Percentiles rank a stretch among this genome's conserved stretches.
Evolutionary conservation across 2,888 invertebrate species (phyloP).

Genomic region (Diogma glabrata): DNA sequence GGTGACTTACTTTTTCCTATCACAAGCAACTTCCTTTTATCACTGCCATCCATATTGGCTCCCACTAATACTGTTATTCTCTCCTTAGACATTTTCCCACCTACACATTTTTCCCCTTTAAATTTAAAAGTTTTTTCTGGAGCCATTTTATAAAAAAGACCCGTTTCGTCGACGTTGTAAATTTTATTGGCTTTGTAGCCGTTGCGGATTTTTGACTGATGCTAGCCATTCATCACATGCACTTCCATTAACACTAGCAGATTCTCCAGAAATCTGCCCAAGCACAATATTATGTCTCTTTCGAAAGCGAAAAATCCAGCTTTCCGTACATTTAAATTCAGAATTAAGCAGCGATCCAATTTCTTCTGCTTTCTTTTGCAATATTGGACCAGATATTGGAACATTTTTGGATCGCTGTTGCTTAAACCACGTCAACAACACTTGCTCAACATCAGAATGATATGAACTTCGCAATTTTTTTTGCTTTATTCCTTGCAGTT

Average conservation of each 20-base stretch:
- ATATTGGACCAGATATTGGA: neutral
- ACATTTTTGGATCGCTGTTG: neutral
- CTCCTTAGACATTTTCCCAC: conserved; percentile 20
- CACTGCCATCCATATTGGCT: conserved; percentile 22
- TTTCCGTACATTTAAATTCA: neutral
- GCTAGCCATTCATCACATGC: neutral
- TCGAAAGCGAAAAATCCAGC: conserved; percentile 1
- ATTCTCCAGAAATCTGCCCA: neutral
- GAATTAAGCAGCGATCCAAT: neutral
- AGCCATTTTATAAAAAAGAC: conserved; percentile 11
- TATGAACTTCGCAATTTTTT: neutral
- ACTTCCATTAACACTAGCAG: neutral
- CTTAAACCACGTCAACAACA: neutral
- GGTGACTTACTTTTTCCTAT: conserved; percentile 22
- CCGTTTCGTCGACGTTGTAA: conserved; percentile 11
- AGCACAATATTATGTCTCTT: conserved; percentile 1
- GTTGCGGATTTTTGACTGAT: neutral
- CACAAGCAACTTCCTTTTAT: conserved; percentile 21
- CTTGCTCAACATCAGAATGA: neutral
- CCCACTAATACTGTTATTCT: conserved; percentile 22
- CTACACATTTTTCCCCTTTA: conserved; percentile 19
- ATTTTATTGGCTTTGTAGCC: neutral
- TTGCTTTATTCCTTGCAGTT: neutral
- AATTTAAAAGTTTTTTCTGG: neutral
- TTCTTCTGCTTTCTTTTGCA: neutral